Percentiles rank a stretch among this genome's conserved stretches.
Conservation (phyloP, 2,888 invertebrate genomes). For the Agriopis marginaria region DNA sequence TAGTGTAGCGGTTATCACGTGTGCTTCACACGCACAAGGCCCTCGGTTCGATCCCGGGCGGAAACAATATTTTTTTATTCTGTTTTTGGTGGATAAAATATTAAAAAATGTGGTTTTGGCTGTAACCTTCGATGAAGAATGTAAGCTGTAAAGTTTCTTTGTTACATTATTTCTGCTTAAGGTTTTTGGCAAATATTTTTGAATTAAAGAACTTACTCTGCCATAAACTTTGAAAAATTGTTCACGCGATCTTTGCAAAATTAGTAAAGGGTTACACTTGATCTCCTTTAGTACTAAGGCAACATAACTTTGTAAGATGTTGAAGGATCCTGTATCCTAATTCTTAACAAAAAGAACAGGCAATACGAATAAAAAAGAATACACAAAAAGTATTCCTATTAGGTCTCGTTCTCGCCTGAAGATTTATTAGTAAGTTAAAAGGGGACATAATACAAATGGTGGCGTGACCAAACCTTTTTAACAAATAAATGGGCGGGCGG, state of each 20-base stretch:
- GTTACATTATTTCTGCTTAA: too few relatives aligned
- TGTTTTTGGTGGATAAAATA: not conserved
- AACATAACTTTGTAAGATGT: slow-evolving; percentile 21
- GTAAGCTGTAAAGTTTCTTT: too few relatives aligned
- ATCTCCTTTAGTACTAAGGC: slow-evolving; percentile 31
- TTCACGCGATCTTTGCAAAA: not conserved
- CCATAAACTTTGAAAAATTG: too few relatives aligned
- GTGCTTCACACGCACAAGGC: slow-evolving; percentile 91
- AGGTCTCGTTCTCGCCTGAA: slow-evolving; percentile 21
- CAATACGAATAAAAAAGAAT: slow-evolving; percentile 17
- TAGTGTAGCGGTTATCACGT: slow-evolving; percentile 92
- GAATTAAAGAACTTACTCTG: too few relatives aligned
- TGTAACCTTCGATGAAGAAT: too few relatives aligned
- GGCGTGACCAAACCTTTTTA: slow-evolving; percentile 29
- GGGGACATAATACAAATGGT: slow-evolving; percentile 30
- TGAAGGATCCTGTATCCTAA: slow-evolving; percentile 8
- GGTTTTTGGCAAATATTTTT: too few relatives aligned
- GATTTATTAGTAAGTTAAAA: slow-evolving; percentile 31
- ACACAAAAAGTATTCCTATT: slow-evolving; percentile 20
- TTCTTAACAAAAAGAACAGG: slow-evolving; percentile 15
- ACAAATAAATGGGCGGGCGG: slow-evolving; percentile 37
- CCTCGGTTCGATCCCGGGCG: slow-evolving; percentile 90
- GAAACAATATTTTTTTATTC: slow-evolving; percentile 71
- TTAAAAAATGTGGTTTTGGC: not conserved
- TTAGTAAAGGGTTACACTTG: slow-evolving; percentile 28